Base-by-base conservation (phyloP, 2,797 vertebrate species). In the Synanceia verrucosa region DNA sequence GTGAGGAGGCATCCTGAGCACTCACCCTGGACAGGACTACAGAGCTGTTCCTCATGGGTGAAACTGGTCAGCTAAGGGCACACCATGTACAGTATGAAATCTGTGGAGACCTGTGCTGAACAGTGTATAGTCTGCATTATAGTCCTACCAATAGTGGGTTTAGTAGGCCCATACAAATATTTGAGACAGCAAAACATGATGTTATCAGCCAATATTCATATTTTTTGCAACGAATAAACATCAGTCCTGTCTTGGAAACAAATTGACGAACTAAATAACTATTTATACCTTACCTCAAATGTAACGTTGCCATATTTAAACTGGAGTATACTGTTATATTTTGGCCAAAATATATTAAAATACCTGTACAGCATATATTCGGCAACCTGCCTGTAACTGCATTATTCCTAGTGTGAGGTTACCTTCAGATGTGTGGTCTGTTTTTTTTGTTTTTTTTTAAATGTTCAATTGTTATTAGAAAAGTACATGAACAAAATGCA, bases 1-100 rank as follows among this genome's bases (percentile, higher is more conserved):
- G 46, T 43, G 76, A 72, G 63, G 60, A 84, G 67, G 62, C 73
- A 76, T 83, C 65, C 47, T 55, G 74, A 56, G 43, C 34, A 62
- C 67, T 73, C 48, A 6, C 23, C 39, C 18, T 72, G 70, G 24
- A 75, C 58, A 39, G 29, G 44, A 50, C 67, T 31, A 51, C 23
- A 65, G n/a, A 61, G 56, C 47, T 44, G 60, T 76, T 61, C 48
- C 56, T 79, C 74, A 71, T 21, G 13, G 62, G 43, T 23, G 3
- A 67, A 84, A 75, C 48, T 39, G 77, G 46, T 72, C 70, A 60
- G 37, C 19, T 2, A 1, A n/a, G 21, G 53, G 16, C 69, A 64
- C 19, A 11, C 16, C 39, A 4, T 0, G 14, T 61, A 33, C 56
- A 56, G 28, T 41, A 19, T 48, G 34, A 19, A 23, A 33, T 59